Evolutionary conservation across 1,140 invertebrate species (phyloP).

Genomic region (Mya arenaria): DNA sequence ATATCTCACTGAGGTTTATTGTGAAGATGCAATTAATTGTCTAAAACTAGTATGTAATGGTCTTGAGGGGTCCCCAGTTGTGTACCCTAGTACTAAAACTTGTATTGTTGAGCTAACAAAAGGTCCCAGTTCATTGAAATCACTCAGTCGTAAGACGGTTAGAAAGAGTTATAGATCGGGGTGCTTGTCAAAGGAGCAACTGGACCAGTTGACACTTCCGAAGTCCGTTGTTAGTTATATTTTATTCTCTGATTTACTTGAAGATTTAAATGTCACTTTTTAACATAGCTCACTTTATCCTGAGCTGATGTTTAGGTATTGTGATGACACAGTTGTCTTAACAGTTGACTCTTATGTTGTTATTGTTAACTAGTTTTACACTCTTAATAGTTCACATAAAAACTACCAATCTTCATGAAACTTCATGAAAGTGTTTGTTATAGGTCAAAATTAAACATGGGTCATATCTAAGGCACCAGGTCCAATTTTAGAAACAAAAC

Average conservation of each 20-base stretch:
- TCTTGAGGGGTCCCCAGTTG: constrained; percentile 34
- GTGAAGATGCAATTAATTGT: constrained; percentile 69
- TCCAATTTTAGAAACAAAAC: too few relatives aligned
- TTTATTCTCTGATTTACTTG: constrained; percentile 55
- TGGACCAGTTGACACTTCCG: constrained; percentile 67
- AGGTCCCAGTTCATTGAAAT: constrained; percentile 64
- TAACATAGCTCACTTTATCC: too few relatives aligned
- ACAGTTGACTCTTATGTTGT: too few relatives aligned
- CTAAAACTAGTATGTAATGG: constrained; percentile 43
- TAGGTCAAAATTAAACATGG: too few relatives aligned
- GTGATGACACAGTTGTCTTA: too few relatives aligned
- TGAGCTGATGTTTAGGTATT: too few relatives aligned
- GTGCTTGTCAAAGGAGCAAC: constrained; percentile 46
- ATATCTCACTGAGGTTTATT: constrained; percentile 70
- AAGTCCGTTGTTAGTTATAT: constrained; percentile 66
- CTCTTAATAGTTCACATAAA: too few relatives aligned
- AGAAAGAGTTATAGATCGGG: constrained; percentile 57
- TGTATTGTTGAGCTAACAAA: constrained; percentile 51
- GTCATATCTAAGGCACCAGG: too few relatives aligned
- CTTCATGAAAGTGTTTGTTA: too few relatives aligned
- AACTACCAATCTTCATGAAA: too few relatives aligned
- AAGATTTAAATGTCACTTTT: too few relatives aligned
- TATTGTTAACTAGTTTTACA: too few relatives aligned
- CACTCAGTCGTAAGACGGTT: constrained; percentile 64
- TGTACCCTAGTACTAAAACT: constrained; percentile 40